Evolutionary conservation across 2,888 invertebrate genomes (phyloP), one percentile per base, ranked within the genome.

Genomic region (Hypercompe scribonia): DNA sequence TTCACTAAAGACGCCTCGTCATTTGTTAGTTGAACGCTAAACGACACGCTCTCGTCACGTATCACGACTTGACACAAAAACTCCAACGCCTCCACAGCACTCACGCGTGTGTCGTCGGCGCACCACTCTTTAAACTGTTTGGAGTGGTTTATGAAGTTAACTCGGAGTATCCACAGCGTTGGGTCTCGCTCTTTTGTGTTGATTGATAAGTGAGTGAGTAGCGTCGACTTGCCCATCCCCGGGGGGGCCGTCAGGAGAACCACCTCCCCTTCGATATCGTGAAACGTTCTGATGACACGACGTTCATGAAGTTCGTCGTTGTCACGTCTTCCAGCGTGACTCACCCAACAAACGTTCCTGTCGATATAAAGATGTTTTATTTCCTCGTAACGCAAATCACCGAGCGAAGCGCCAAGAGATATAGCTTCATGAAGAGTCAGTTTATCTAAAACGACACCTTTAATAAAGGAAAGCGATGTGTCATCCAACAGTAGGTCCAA

Each of bases 221-320:
- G n/a, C n/a, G n/a, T 50, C 15, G 78, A 78, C 64, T 78, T 78
- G 31, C 78, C 78, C 73, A 78, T 74, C 2, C 76, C 78, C 8
- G 78, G 64, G 39, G n/a, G 39, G 63, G 54, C 68, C 42, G 36
- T 21, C 31, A 70, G 31, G 10, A 70, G 31, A 18, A 70, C 63
- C 11, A 28, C 33, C 2, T 63, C 63, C 7, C 63, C 63, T 31
- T 10, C 4, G 10, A 70, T 42, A 31, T 70, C 63, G 8, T 42
- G 1, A 39, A 70, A 63, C n/a, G 69, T 33, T 63, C n/a, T 54
- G 11, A 54, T n/a, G 3, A 24, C n/a, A 54, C 10, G n/a, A n/a
- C 54, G 54, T 10, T 24, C 24, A n/a, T 54, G n/a, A n/a, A n/a
- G n/a, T n/a, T n/a, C 3, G 3, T n/a, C n/a, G 8, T 54, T 54